Base-by-base conservation (phyloP, 37 sponge, comb jelly and placozoan species). In the Halichondria panicea region DNA sequence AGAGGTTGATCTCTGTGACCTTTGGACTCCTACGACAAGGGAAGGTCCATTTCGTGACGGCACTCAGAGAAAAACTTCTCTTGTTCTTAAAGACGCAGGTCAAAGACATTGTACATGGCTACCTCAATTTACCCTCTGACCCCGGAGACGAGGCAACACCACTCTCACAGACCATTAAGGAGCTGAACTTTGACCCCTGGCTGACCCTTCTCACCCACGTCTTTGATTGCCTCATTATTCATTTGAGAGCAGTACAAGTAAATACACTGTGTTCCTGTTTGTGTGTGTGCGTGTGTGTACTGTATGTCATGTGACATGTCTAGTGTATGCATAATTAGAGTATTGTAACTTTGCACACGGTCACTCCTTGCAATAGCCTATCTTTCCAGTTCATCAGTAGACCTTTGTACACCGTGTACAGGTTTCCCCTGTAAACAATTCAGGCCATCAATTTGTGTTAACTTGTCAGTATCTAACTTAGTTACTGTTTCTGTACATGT, bases 21-120 rank as follows among this genome's bases (percentile, higher is more conserved):
- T 36, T 82, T 35, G 91, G 97, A 4, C 72, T 97, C 68, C 52
- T 93, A 22, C 46, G 86, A n/a, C 91, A 88, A 76, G 54, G 81
- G 19, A 91, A 93, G 58, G 31, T 88, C 32, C 66, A 83, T 62
- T 93, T 97, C 56, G 50, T 93, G 31, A 55, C 84, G n/a, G 78
- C 90, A 54, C 72, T 88, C 31, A 73, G 90, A 38, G 87, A 88
- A 43, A 40, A 58, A 15, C 72, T 91, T 0, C 43, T 79, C 0
- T 25, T 69, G 48, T 68, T 55, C 77, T 58, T 82, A 24, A 85
- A 91, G 77, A 48, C 13, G 11, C 30, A 55, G 46, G 83, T 86
- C 22, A 81, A 78, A 73, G 83, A 86, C 75, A 75, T 56, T 33
- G 58, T 72, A 3, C 7, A 38, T 15, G 73, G 73, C 24, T 72